These are phyloP conservation scores for Bovichtus diacanthus DNA, from an alignment of 2,797 vertebrate genomes.

Conservation along the genomic window DNA sequence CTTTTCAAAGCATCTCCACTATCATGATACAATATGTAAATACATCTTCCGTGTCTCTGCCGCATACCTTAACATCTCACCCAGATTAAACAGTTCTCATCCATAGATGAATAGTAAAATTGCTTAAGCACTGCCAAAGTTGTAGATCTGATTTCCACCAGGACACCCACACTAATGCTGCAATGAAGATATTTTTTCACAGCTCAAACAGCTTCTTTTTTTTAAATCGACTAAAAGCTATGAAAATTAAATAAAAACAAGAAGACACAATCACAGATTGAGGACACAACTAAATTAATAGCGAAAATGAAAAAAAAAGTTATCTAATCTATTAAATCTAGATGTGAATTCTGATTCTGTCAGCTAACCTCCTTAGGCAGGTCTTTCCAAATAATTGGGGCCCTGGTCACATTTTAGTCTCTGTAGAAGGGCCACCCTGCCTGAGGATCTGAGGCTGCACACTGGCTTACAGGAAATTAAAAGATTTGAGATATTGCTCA, in stretches of 20 bases:
- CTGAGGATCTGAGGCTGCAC: neutral
- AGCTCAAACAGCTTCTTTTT: neutral
- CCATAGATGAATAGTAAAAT: conserved; percentile 18
- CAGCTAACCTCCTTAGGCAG: neutral
- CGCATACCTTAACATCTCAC: conserved; percentile 6
- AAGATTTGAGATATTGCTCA: conserved; percentile 25
- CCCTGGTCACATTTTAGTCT: conserved; percentile 19
- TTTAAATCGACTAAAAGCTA: neutral
- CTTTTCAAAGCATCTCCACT: conserved; percentile 29
- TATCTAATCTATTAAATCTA: neutral
- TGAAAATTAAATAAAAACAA: neutral
- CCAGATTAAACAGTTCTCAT: conserved; percentile 17
- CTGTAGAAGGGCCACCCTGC: neutral
- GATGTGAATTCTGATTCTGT: neutral
- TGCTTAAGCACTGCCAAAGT: conserved; percentile 3
- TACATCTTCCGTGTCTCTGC: conserved; percentile 10
- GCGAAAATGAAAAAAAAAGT: conserved; percentile 6
- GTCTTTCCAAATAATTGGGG: neutral
- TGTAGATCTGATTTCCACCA: conserved; percentile 32
- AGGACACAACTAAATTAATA: neutral
- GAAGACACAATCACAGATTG: neutral
- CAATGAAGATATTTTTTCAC: conserved; percentile 10
- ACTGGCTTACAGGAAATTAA: conserved; percentile 39
- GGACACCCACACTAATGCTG: conserved; percentile 20
- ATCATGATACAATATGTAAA: conserved; percentile 30